Conservation (phyloP, 1,140 invertebrate genomes). For the Drosophila watanabei region DNA sequence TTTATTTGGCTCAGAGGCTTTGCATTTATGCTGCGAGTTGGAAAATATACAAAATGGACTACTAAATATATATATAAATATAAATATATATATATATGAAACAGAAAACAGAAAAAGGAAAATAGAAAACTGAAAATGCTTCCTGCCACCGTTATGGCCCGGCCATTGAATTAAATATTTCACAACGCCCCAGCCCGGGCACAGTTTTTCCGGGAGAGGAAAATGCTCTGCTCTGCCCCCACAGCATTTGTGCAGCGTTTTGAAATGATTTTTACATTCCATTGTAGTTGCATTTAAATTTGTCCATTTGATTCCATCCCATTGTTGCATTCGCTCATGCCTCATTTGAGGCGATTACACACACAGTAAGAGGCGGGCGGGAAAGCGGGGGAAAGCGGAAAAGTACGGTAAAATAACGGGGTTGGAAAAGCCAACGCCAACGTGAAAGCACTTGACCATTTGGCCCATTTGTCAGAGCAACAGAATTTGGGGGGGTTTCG, state of each 20-base stretch:
- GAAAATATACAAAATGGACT: constrained; percentile 14
- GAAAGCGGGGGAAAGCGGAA: not conserved
- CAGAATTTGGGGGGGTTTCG: not conserved
- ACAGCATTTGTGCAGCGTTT: constrained; percentile 59
- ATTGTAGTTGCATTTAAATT: constrained; percentile 67
- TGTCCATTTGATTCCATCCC: constrained; percentile 52
- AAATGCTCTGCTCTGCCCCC: not conserved
- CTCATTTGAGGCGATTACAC: constrained; percentile 69
- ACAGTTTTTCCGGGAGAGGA: constrained; percentile 3
- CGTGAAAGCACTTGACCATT: constrained; percentile 38
- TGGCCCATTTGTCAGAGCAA: constrained; percentile 31
- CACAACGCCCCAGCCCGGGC: not conserved
- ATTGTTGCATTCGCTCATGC: constrained; percentile 52
- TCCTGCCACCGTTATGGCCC: not conserved
- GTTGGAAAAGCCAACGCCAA: constrained; percentile 17
- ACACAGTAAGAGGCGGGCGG: not conserved
- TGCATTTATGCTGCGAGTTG: constrained; percentile 23
- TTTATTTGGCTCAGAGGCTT: constrained; percentile 16
- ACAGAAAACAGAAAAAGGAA: constrained; percentile 1
- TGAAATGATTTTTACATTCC: constrained; percentile 68
- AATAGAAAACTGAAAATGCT: constrained; percentile 9
- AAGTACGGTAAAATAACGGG: constrained; percentile 5
- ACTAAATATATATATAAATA: not conserved
- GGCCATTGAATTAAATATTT: constrained; percentile 49
- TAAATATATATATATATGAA: not conserved